Evolutionary conservation across 1,140 invertebrate species (phyloP), one percentile per base, ranked within the genome.

Genomic region (Philaenus spumarius): DNA sequence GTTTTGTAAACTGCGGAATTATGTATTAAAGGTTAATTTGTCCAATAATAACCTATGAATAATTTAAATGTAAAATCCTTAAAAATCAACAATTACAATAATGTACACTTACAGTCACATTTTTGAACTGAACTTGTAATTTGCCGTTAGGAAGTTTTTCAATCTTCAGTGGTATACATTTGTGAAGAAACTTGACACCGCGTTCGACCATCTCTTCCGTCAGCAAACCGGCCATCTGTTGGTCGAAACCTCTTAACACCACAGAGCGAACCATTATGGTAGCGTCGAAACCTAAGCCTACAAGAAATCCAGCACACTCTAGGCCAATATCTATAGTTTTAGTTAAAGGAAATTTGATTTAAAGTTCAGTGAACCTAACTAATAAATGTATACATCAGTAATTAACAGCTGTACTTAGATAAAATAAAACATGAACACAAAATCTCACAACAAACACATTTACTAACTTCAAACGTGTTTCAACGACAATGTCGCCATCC

Each of bases 241-340:
- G 94, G 78, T 99, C 96, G 74, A 98, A 98, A 22, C 94, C 95
- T 67, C 95, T 82, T 23, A 99, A 77, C 14, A 96, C 80, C 62
- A 98, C 89, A 0, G 95, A 98, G 2, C 96, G 80, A 0, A 94
- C 89, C 86, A 96, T 90, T 20, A 97, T 82, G 5, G 92, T 95
- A 0, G 91, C 83, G 59, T 95, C 86, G 69, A 85, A 90, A 17
- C 94, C 95, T 40, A 98, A 73, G 7, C 87, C 92, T 66, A 87
- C 84, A 17, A 97, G 77, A 72, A 97, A 98, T 1, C 95, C 96
- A 51, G 95, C 95, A 78, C 95, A 98, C 75, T 99, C 96, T 54
- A 99, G 76, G 45, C 95, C 92, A 68, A 98, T 65, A 26, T 64
- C 62, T 64, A 42, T 4, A 23, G n/a, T 34, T 51, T 40, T 20